A percentile compares a stretch with the other conserved stretches of the same genome.
Evolutionary conservation across 2,888 invertebrate species (phyloP).

Genomic region (Ecliptopera silaceata): DNA sequence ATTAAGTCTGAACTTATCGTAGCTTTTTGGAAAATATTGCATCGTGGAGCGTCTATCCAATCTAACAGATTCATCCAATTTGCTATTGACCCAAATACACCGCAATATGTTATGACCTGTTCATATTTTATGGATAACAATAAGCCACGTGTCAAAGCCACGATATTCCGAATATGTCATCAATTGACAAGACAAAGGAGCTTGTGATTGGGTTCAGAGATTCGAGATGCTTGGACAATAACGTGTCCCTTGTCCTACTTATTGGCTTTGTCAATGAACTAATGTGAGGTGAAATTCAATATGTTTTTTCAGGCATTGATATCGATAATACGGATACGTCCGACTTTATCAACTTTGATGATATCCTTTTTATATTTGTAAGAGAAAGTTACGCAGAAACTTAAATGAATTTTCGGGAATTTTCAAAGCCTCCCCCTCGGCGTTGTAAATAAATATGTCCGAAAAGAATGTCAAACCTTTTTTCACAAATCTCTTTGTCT

Average conservation of each 20-base stretch:
- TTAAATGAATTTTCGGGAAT: neutral
- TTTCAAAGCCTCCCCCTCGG: conserved; percentile 19
- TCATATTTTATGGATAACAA: conserved; percentile 41
- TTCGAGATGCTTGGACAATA: conserved; percentile 44
- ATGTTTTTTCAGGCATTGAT: conserved; percentile 14
- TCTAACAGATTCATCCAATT: conserved; percentile 27
- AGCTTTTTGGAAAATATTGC: neutral
- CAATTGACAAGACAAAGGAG: conserved; percentile 53
- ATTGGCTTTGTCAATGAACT: conserved; percentile 37
- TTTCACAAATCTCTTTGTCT: conserved; percentile 36
- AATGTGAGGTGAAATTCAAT: conserved; percentile 35
- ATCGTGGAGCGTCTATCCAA: conserved; percentile 8
- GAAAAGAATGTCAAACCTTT: conserved; percentile 31
- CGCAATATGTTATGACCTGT: conserved; percentile 34
- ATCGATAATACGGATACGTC: conserved; percentile 1
- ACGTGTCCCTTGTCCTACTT: conserved; percentile 42
- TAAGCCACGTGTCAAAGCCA: conserved; percentile 37
- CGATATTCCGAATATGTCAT: conserved; percentile 51
- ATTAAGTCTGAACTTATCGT: neutral
- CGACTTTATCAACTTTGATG: neutral
- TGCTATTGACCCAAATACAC: conserved; percentile 31
- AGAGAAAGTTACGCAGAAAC: neutral
- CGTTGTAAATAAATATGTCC: conserved; percentile 22
- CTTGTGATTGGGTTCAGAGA: conserved; percentile 52
- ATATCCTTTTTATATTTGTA: neutral